These are phyloP conservation scores for Crypturellus undulatus DNA, from an alignment of 2,113 vertebrate species.

Conservation along the genomic window DNA sequence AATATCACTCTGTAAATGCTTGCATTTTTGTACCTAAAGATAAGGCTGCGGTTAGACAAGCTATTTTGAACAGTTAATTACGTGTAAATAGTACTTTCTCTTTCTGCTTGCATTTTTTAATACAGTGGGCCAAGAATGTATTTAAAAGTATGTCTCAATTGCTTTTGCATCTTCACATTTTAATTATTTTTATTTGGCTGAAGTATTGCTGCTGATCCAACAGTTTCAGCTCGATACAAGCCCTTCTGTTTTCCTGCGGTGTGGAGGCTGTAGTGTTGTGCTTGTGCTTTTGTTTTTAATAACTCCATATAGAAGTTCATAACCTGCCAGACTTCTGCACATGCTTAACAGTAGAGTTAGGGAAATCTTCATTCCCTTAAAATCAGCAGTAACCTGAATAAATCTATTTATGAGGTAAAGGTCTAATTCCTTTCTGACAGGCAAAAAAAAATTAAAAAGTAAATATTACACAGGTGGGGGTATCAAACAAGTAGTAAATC, in stretches of 20 bases:
- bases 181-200: background rate
- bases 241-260: background rate
- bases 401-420: background rate
- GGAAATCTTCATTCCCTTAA: background rate
- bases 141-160: background rate
- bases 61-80: conserved; percentile 68
- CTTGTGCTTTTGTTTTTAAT: background rate
- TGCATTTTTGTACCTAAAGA: conserved; percentile 63
- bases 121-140: background rate
- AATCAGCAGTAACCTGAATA: background rate
- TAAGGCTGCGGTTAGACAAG: conserved; percentile 59
- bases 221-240: background rate
- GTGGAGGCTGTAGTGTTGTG: background rate
- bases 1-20: conserved; percentile 55
- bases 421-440: background rate
- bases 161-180: background rate
- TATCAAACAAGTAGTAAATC: background rate
- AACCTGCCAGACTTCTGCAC: background rate
- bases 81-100: conserved; percentile 51
- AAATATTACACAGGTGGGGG: background rate
- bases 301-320: background rate
- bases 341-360: background rate
- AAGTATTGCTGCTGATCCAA: background rate
- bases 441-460: background rate
- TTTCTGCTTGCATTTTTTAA: conserved; percentile 31